Base-by-base conservation (phyloP, 2,113 vertebrate genomes). In the Spermophilus dauricus region DNA sequence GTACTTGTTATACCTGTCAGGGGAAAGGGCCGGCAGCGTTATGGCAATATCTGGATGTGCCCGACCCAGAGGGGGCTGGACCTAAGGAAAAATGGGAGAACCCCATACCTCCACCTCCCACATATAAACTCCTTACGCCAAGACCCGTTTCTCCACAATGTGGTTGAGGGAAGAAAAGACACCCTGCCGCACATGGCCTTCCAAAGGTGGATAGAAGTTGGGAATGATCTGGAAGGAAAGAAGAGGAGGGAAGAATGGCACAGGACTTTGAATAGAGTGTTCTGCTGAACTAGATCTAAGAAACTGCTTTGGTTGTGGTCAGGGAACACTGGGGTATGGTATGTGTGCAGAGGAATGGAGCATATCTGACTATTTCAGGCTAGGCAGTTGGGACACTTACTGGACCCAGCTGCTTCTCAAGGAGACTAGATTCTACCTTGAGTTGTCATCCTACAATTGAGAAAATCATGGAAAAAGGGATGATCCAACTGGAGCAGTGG, bases 61-160 rank as follows among this genome's bases (percentile, higher is more conserved):
- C 70, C n/a, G 24, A 51, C 45, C 77, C 26, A 32, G 30, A 26
- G 28, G 45, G 7, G 34, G 5, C 67, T 22, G 4, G 58, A 93
- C 22, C 48, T 13, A 16, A 56, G 4, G 22, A 73, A 11, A 82
- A 72, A 14, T 4, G 63, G 63, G 32, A 70, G 58, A 37, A 13
- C n/a, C 70, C 37, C 61, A 4, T 10, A 26, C 24, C 20, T 45
- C 93, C 56, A 17, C 17, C 83, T 58, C 42, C 28, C 75, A 81
- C 42, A 24, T 5, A 4, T 2, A 3, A 61, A 63, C 37, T 94
- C 93, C 99, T 99, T 98, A 99, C 99, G 99, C 99, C 91, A 99
- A 98, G 92, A 99, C 99, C 95, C 99, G 99, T 97, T 99, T 99
- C 98, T 99, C 99, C 99, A 99, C 99, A 87, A 99, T 99, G 98